Percentiles rank a stretch among this genome's conserved stretches.
Evolutionary conservation across 2,888 invertebrate genomes (phyloP).

Genomic region (Latheticus oryzae): DNA sequence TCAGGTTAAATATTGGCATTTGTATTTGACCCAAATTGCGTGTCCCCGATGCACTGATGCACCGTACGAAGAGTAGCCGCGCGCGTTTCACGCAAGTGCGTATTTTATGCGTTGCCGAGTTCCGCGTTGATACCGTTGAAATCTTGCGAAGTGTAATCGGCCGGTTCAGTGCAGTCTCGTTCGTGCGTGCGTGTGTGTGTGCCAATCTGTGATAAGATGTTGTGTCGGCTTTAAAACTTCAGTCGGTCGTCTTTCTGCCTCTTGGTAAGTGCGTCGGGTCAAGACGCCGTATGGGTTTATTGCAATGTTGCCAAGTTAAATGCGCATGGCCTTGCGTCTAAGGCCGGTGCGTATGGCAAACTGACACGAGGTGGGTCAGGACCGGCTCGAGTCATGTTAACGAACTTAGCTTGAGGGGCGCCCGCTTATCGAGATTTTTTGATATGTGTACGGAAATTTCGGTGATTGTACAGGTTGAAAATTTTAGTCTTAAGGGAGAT

Average conservation of each 20-base stretch:
- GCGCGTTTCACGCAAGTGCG: slow-evolving; percentile 34
- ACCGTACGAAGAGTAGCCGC: slow-evolving; percentile 9
- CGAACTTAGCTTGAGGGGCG: slow-evolving; percentile 32
- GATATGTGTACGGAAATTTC: not conserved
- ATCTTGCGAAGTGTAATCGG: slow-evolving; percentile 41
- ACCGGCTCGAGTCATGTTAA: slow-evolving; percentile 42
- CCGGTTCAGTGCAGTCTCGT: slow-evolving; percentile 42
- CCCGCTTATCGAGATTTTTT: not conserved
- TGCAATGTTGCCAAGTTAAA: slow-evolving; percentile 26
- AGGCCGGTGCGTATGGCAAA: slow-evolving; percentile 48
- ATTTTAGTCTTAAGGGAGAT: no score
- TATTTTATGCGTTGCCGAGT: slow-evolving; percentile 33
- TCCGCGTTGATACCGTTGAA: slow-evolving; percentile 40
- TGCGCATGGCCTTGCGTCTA: slow-evolving; percentile 54
- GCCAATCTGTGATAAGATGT: slow-evolving; percentile 41
- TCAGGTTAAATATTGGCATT: slow-evolving; percentile 56
- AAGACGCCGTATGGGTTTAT: slow-evolving; percentile 10
- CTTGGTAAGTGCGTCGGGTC: slow-evolving; percentile 26
- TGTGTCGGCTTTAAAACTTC: no score
- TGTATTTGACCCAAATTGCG: slow-evolving; percentile 53
- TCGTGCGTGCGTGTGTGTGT: slow-evolving; percentile 46
- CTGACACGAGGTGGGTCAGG: slow-evolving; percentile 46
- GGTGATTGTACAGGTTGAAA: no score
- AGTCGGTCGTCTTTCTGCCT: slow-evolving; percentile 3
- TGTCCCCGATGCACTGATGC: slow-evolving; percentile 39